Evolutionary conservation across 2,888 invertebrate genomes (phyloP).

Genomic region (Crematogaster levior): DNA sequence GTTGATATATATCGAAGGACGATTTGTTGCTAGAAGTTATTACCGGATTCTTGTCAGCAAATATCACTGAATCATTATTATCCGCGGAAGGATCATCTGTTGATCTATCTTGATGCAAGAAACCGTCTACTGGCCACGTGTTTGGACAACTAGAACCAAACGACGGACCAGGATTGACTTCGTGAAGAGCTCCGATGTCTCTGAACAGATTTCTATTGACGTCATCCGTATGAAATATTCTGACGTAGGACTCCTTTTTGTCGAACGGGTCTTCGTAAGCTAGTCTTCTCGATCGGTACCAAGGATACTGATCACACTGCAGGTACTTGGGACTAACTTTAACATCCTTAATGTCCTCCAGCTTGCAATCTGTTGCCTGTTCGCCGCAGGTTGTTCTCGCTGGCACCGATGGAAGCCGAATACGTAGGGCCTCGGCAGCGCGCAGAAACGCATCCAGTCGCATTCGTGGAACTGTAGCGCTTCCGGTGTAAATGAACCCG

Average conservation of each 20-base stretch:
- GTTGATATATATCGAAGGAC: slow-evolving; percentile 12
- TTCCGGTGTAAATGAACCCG: slow-evolving; percentile 90
- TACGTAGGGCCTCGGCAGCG: slow-evolving; percentile 85
- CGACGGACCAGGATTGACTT: slow-evolving; percentile 58
- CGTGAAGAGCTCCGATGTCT: slow-evolving; percentile 55
- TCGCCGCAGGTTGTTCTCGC: slow-evolving; percentile 54
- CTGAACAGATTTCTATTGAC: slow-evolving; percentile 39
- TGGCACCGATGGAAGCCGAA: slow-evolving; percentile 78
- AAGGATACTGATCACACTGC: slow-evolving; percentile 78
- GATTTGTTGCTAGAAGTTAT: neutral
- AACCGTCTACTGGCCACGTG: slow-evolving; percentile 55
- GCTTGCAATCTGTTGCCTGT: slow-evolving; percentile 63
- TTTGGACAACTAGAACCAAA: slow-evolving; percentile 48
- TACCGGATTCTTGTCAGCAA: slow-evolving; percentile 1
- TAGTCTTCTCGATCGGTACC: slow-evolving; percentile 48
- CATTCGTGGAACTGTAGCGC: slow-evolving; percentile 88
- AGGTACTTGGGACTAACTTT: slow-evolving; percentile 74
- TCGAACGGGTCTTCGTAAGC: slow-evolving; percentile 42
- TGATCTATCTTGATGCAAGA: slow-evolving; percentile 41
- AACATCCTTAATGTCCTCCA: slow-evolving; percentile 75
- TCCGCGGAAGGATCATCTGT: slow-evolving; percentile 4
- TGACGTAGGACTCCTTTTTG: slow-evolving; percentile 56
- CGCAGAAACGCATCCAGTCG: slow-evolving; percentile 88
- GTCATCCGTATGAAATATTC: slow-evolving; percentile 36
- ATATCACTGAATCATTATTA: neutral